These are phyloP conservation scores for Lumbricus terrestris DNA, from an alignment of 2,888 invertebrate genomes.

Conservation along the genomic window DNA sequence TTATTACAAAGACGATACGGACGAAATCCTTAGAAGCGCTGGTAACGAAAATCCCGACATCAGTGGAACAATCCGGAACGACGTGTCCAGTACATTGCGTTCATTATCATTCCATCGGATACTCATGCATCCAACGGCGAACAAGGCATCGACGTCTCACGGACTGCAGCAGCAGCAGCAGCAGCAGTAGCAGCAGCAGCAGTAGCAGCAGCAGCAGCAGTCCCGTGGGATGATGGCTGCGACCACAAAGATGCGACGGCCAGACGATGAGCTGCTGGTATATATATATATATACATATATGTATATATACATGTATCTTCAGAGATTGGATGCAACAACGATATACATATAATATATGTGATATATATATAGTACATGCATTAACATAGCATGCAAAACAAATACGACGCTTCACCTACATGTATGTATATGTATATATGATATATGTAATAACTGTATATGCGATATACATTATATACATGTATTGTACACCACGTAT, in stretches of 20 bases:
- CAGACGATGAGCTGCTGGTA: background rate
- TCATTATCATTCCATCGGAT: background rate
- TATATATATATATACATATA: no score
- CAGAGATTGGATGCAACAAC: constrained; percentile 12
- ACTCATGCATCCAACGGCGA: background rate
- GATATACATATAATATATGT: no score
- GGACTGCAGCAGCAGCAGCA: background rate
- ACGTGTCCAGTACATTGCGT: background rate
- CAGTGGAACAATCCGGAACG: background rate
- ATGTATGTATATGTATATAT: background rate
- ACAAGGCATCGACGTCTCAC: background rate
- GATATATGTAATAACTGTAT: no score
- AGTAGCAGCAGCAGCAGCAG: background rate
- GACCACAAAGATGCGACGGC: background rate
- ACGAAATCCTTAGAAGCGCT: background rate
- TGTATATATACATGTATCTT: no score
- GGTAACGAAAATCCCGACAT: background rate
- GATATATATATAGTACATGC: background rate
- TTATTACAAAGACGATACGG: background rate
- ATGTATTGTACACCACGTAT: background rate
- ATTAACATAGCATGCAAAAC: background rate
- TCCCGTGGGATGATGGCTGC: background rate
- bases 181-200: background rate
- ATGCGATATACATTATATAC: no score
- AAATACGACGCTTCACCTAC: background rate